These are phyloP conservation scores for Colaptes auratus DNA, from an alignment of 2,113 vertebrate species.

Conservation along the genomic window DNA sequence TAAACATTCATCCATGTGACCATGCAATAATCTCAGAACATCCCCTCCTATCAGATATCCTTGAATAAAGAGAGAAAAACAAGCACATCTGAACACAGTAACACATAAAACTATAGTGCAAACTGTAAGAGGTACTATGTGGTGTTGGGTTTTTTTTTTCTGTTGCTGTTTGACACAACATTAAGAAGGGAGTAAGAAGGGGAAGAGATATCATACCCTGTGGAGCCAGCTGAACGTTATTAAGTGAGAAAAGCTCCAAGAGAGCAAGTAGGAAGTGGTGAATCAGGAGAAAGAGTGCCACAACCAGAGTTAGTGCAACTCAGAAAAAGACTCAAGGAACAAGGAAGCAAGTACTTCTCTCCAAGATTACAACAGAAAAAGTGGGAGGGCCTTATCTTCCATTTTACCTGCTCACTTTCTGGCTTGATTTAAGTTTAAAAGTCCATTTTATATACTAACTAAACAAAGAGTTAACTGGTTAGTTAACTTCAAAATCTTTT, in stretches of 20 bases:
- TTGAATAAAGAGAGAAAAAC: constrained; percentile 52
- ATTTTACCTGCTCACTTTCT: background rate
- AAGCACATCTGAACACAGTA: background rate
- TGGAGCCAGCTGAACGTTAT: background rate
- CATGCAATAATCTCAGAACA: constrained; percentile 90
- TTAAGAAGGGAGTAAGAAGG: background rate
- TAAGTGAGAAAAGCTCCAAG: background rate
- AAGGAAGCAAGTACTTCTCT: background rate
- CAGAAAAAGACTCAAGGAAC: background rate
- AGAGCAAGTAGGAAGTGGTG: background rate
- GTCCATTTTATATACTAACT: background rate
- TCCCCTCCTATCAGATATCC: constrained; percentile 95
- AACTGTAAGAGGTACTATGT: background rate
- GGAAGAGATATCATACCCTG: background rate
- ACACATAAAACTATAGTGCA: background rate
- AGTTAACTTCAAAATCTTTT: background rate
- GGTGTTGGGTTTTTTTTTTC: background rate
- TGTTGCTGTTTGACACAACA: background rate
- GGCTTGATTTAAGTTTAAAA: background rate
- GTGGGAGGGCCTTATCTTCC: background rate
- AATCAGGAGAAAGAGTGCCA: background rate
- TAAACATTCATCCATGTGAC: constrained; percentile 97
- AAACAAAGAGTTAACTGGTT: background rate
- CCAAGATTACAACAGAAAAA: background rate
- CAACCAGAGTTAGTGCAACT: background rate